A percentile compares a stretch with the other conserved stretches of the same genome.
phyloP scores from a whole-genome alignment of 2,797 vertebrate genomes.

The Falco concolor region DNA sequence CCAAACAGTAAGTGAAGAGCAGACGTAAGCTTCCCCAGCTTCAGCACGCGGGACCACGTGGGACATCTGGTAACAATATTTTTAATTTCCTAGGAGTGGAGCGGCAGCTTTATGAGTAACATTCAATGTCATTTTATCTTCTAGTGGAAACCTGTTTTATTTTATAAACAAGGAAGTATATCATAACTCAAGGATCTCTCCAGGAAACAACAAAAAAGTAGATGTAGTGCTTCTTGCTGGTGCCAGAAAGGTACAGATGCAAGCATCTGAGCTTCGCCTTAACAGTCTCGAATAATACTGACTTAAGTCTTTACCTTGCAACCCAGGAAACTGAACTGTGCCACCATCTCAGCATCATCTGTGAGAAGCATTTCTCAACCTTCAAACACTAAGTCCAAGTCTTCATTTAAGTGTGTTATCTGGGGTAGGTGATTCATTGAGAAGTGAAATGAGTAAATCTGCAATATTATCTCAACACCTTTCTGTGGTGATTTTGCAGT shows the following conservation, averaged over 20 bases:
- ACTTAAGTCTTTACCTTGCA: not conserved
- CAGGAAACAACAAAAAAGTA: not conserved
- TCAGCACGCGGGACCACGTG: not conserved
- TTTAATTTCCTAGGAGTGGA: constrained; percentile 25
- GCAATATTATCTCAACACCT: not conserved
- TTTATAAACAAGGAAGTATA: constrained; percentile 12
- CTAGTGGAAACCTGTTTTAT: constrained; percentile 7
- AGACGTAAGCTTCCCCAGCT: not conserved
- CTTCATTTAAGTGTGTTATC: not conserved
- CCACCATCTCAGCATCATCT: not conserved
- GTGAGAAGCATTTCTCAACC: not conserved
- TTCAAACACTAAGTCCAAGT: not conserved
- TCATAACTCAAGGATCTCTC: not conserved
- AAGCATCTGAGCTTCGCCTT: not conserved
- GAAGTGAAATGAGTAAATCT: not conserved
- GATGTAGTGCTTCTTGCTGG: not conserved
- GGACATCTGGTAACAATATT: constrained; percentile 34
- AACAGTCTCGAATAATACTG: not conserved
- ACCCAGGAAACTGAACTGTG: not conserved
- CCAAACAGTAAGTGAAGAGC: not conserved
- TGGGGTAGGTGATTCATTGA: not conserved
- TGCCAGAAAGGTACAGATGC: not conserved
- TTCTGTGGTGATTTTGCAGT: not conserved
- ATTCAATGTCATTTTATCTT: constrained; percentile 3
- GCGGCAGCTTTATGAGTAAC: not conserved